A percentile compares a stretch with the other conserved stretches of the same genome.
Evolutionary conservation across 1,140 invertebrate genomes (phyloP).

Genomic region (Mycetomoellerius zeteki): DNA sequence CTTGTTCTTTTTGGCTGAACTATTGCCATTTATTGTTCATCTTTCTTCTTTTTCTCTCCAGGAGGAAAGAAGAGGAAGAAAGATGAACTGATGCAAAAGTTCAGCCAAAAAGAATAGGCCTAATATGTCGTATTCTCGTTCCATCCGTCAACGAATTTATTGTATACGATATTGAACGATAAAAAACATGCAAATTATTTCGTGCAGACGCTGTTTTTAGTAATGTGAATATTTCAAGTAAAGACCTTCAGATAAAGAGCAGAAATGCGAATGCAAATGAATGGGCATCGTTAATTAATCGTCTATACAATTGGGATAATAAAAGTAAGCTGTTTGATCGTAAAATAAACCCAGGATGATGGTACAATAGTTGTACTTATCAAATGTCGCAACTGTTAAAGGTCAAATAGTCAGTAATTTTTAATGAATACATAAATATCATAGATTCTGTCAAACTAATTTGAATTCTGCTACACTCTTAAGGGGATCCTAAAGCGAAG

Average conservation of each 20-base stretch:
- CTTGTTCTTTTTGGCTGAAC: too few relatives aligned
- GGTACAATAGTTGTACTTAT: not conserved
- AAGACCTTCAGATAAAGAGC: not conserved
- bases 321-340: not conserved
- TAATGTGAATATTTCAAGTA: not conserved
- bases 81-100: too few relatives aligned
- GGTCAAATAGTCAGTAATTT: not conserved
- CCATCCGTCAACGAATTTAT: conserved; percentile 35
- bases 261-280: not conserved
- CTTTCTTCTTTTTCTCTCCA: too few relatives aligned
- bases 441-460: not conserved
- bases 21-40: too few relatives aligned
- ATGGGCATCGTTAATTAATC: not conserved
- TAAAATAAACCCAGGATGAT: not conserved
- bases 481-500: too few relatives aligned
- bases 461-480: not conserved
- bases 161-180: not conserved
- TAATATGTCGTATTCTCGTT: conserved; percentile 42
- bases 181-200: not conserved
- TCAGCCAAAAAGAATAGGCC: too few relatives aligned
- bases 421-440: not conserved
- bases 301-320: not conserved
- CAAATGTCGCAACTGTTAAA: not conserved
- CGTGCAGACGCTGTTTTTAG: not conserved
- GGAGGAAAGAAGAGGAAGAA: too few relatives aligned